A percentile compares a stretch with the other conserved stretches of the same genome.
These are phyloP conservation scores for Tringa solitaria DNA, from an alignment of 2,113 vertebrate genomes.

Conservation along the genomic window DNA sequence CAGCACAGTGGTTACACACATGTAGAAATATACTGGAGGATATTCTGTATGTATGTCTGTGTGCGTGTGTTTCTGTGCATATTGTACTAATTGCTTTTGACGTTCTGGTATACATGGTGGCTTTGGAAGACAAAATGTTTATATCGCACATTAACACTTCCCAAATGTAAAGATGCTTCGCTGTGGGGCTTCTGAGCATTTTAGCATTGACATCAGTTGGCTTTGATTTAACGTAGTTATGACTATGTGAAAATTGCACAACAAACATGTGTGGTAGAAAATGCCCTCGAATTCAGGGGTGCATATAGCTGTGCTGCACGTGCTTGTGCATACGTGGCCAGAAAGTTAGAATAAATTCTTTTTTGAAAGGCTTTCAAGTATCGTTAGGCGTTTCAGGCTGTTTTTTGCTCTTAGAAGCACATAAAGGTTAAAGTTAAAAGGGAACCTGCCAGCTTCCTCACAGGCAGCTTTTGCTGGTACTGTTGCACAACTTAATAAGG, in stretches of 20 bases:
- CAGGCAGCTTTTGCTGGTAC: rapidly evolving
- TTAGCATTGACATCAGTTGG: neutral
- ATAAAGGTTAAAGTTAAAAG: neutral
- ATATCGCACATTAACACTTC: conserved; percentile 19
- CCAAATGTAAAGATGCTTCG: neutral
- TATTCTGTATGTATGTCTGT: neutral
- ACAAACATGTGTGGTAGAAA: neutral
- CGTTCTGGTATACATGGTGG: neutral
- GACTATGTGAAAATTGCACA: neutral
- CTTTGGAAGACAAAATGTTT: conserved; percentile 39
- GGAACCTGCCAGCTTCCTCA: neutral
- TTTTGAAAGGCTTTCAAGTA: neutral
- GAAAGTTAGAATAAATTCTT: neutral
- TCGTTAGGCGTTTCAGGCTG: neutral
- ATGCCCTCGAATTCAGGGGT: neutral
- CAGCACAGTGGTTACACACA: neutral
- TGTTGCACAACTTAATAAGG: neutral
- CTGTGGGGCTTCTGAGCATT: neutral
- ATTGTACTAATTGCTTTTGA: neutral
- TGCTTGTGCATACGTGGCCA: neutral
- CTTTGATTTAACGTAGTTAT: conserved; percentile 9
- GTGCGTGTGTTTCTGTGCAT: neutral
- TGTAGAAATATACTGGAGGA: neutral
- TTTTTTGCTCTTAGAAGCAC: neutral
- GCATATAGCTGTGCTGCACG: neutral